phyloP scores from a whole-genome alignment of 2,888 invertebrate species.

The Eupelmus urozonus region DNA sequence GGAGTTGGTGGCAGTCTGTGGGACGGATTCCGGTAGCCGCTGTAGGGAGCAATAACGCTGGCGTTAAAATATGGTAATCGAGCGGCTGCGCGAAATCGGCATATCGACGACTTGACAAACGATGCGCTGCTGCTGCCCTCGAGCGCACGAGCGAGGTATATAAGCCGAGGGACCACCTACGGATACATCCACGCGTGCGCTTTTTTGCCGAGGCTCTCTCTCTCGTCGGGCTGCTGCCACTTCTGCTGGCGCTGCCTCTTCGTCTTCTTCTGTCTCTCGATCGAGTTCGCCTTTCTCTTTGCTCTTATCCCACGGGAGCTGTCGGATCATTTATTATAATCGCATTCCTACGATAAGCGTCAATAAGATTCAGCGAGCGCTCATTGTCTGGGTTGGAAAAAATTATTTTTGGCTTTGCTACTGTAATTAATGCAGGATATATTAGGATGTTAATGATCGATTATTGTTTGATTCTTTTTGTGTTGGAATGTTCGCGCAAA shows the following conservation, averaged over 20 bases:
- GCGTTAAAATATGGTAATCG: slow-evolving; percentile 78
- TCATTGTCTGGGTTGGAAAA: slow-evolving; percentile 22
- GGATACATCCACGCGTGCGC: slow-evolving; percentile 61
- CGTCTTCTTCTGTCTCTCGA: slow-evolving; percentile 36
- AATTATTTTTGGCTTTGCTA: slow-evolving; percentile 23
- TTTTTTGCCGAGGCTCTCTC: slow-evolving; percentile 49
- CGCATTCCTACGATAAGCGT: slow-evolving; percentile 41
- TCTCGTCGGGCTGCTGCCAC: slow-evolving; percentile 26
- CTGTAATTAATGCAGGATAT: slow-evolving; percentile 47
- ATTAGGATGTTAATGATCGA: too few species aligned
- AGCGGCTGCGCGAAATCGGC: slow-evolving; percentile 74
- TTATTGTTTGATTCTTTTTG: slow-evolving; percentile 41
- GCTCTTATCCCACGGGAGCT: slow-evolving; percentile 60
- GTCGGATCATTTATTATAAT: slow-evolving; percentile 76
- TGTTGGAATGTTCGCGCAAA: slow-evolving; percentile 5
- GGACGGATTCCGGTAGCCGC: slow-evolving; percentile 73
- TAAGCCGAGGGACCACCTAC: slow-evolving; percentile 75
- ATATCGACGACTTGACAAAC: slow-evolving; percentile 77
- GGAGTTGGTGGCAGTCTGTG: slow-evolving; percentile 4
- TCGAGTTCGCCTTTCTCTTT: slow-evolving; percentile 19
- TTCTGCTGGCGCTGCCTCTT: slow-evolving; percentile 30
- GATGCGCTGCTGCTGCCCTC: slow-evolving; percentile 73
- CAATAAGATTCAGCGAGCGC: not conserved
- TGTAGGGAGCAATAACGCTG: slow-evolving; percentile 72
- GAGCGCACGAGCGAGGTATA: too few species aligned